Evolutionary conservation across 2,797 vertebrate genomes (phyloP).

Genomic region (Coregonus suidteri): DNA sequence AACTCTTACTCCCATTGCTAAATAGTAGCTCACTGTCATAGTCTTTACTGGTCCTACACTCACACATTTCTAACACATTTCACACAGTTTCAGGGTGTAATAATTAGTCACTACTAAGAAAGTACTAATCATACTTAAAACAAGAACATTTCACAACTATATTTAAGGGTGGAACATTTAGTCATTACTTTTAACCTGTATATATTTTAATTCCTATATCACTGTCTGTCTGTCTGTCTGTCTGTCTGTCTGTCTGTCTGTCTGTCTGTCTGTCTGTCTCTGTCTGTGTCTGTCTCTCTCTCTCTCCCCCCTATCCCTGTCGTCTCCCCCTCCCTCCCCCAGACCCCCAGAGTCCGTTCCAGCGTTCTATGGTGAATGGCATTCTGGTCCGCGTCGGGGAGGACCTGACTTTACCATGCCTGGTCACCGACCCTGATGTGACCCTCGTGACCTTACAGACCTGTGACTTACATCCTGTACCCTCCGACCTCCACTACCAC

Average conservation of each 20-base stretch:
- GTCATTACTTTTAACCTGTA: no score
- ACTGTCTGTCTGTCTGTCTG: fast-evolving
- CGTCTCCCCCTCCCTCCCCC: constrained; percentile 12
- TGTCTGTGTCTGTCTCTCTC: background rate
- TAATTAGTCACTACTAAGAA: no score
- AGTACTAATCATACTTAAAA: no score
- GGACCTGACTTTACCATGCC: constrained; percentile 83
- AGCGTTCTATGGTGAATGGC: constrained; percentile 71
- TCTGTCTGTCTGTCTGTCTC: no score
- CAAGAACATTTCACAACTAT: no score
- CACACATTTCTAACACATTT: no score
- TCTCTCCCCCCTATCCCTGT: background rate
- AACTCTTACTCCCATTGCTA: no score
- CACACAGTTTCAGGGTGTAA: no score
- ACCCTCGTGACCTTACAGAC: constrained; percentile 74
- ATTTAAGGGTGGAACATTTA: no score
- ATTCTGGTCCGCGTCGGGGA: constrained; percentile 80
- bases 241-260: background rate
- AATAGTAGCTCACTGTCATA: no score
- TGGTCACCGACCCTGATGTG: constrained; percentile 85
- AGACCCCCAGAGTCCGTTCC: constrained; percentile 84
- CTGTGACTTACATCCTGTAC: constrained; percentile 78
- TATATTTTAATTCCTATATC: no score
- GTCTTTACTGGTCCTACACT: no score
- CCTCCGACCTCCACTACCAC: constrained; percentile 72